Evolutionary conservation across 2,797 vertebrate genomes (phyloP).

Genomic region (Channallabes apus): DNA sequence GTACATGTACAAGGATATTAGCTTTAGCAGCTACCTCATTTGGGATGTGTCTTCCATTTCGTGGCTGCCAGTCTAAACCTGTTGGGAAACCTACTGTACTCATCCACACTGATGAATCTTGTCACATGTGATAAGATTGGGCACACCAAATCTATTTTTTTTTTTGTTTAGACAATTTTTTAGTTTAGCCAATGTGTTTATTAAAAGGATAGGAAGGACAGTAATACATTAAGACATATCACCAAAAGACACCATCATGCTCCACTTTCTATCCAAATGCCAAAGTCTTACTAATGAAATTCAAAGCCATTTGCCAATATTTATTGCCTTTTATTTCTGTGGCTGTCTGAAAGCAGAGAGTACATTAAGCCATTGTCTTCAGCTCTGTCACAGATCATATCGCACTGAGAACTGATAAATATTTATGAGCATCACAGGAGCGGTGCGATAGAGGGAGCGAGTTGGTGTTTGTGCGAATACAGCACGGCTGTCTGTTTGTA

Average conservation of each 20-base stretch:
- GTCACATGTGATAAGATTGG: conserved; percentile 58
- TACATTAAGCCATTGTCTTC: conserved; percentile 47
- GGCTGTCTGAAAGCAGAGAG: conserved; percentile 56
- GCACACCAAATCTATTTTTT: conserved; percentile 27
- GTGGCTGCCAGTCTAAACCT: conserved; percentile 65
- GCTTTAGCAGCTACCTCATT: conserved; percentile 67
- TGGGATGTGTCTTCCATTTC: conserved; percentile 73
- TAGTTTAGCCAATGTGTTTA: conserved; percentile 47
- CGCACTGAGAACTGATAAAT: conserved; percentile 47
- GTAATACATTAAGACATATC: conserved; percentile 59
- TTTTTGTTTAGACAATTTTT: conserved; percentile 36
- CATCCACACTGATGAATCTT: conserved; percentile 60
- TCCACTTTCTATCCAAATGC: conserved; percentile 48
- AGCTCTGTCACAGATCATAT: conserved; percentile 49
- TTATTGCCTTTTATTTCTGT: conserved; percentile 66
- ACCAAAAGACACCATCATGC: conserved; percentile 39
- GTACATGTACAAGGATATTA: conserved; percentile 71
- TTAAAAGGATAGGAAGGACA: conserved; percentile 45
- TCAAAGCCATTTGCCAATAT: conserved; percentile 58
- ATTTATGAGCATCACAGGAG: conserved; percentile 50
- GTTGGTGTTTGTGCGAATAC: conserved; percentile 39
- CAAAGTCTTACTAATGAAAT: conserved; percentile 62
- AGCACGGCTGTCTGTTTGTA: conserved; percentile 45
- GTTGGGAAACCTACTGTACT: conserved; percentile 60
- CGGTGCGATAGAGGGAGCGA: conserved; percentile 16